phyloP scores from a whole-genome alignment of 2,113 vertebrate genomes.

The Jacana jacana region DNA sequence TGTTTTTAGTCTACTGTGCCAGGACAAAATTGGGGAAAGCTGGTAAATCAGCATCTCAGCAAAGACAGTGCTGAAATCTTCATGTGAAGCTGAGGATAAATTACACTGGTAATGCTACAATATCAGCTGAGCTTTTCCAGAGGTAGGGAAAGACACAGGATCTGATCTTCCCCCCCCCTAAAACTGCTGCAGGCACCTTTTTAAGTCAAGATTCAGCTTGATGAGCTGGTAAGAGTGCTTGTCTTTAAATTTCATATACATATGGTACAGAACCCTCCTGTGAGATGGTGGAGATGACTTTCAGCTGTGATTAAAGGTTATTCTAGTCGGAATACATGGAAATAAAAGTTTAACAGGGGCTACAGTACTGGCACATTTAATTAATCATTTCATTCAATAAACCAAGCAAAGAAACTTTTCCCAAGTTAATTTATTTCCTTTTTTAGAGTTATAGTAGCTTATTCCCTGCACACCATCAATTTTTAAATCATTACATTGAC shows the following conservation, averaged over 20 bases:
- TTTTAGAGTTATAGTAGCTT: background rate
- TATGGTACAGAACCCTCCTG: background rate
- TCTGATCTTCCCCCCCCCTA: background rate
- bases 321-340: background rate
- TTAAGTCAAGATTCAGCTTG: background rate
- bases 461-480: background rate
- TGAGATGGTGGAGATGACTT: background rate
- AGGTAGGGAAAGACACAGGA: background rate
- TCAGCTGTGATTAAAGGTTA: background rate
- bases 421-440: background rate
- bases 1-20: background rate
- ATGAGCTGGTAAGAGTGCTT: background rate
- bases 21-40: background rate
- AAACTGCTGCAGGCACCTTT: background rate
- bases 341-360: background rate
- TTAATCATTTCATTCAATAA: background rate
- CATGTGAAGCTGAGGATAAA: background rate
- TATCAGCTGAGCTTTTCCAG: background rate
- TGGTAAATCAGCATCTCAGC: background rate
- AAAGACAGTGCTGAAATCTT: background rate
- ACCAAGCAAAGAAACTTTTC: background rate
- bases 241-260: background rate
- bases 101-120: background rate
- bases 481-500: background rate
- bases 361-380: background rate